Evolutionary conservation across 2,888 invertebrate genomes (phyloP).

Genomic region (Trisateles emortualis): DNA sequence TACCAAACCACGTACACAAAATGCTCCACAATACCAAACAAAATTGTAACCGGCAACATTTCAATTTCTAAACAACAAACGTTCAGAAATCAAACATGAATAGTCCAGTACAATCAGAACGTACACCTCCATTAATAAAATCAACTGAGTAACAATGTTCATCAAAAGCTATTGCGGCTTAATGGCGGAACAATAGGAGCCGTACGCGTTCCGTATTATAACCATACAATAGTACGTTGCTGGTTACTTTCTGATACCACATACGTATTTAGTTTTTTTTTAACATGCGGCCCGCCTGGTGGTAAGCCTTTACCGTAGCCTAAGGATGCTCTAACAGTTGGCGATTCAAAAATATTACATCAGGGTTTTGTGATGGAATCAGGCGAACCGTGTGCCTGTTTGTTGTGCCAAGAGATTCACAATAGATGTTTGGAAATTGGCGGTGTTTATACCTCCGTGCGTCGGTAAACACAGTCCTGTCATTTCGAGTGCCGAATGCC

Average conservation of each 20-base stretch:
- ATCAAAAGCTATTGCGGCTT: slow-evolving; percentile 70
- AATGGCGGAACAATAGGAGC: slow-evolving; percentile 68
- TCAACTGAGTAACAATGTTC: slow-evolving; percentile 71
- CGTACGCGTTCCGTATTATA: slow-evolving; percentile 47
- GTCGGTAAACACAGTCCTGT: too few relatives aligned
- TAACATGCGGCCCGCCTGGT: too few relatives aligned
- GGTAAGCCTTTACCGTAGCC: too few relatives aligned
- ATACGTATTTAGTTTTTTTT: not conserved
- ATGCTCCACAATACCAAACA: not conserved
- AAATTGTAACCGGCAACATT: not conserved
- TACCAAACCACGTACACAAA: not conserved
- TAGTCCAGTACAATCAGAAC: slow-evolving; percentile 41
- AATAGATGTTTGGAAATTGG: too few relatives aligned
- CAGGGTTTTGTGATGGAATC: too few relatives aligned
- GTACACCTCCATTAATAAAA: slow-evolving; percentile 65
- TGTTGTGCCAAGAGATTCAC: too few relatives aligned
- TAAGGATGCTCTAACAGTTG: too few relatives aligned
- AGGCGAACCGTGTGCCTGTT: too few relatives aligned
- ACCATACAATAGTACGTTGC: slow-evolving; percentile 48
- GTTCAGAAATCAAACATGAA: slow-evolving; percentile 33
- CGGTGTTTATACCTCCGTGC: too few relatives aligned
- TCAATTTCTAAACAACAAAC: slow-evolving; percentile 13
- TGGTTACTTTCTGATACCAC: not conserved
- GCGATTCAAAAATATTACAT: too few relatives aligned
- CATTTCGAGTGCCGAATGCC: too few relatives aligned